A percentile compares a stretch with the other conserved stretches of the same genome.
Evolutionary conservation across 2,888 invertebrate genomes (phyloP).

Genomic region (Platycheirus rosarum): DNA sequence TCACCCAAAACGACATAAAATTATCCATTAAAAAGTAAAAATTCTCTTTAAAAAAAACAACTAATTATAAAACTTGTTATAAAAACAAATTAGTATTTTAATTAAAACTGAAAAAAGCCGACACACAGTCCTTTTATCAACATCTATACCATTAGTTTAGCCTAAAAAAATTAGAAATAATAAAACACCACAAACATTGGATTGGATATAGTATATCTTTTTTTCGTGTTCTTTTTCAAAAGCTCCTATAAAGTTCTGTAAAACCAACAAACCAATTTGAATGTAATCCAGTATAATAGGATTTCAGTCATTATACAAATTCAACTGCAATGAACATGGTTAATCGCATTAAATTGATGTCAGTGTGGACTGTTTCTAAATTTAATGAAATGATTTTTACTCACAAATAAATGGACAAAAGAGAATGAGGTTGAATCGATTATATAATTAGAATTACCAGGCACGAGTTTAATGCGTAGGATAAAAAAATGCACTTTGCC

Average conservation of each 20-base stretch:
- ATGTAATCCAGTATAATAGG: slow-evolving; percentile 53
- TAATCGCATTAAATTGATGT: slow-evolving; percentile 63
- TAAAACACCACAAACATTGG: slow-evolving; percentile 13
- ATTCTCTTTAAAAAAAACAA: no score
- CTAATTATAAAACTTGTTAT: no score
- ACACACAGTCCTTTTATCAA: neutral
- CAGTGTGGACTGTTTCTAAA: slow-evolving; percentile 40
- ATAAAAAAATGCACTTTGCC: no score
- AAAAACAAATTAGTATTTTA: neutral
- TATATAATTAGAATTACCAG: slow-evolving; percentile 16
- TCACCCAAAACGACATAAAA: no score
- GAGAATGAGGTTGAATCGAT: slow-evolving; percentile 24
- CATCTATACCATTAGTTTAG: neutral
- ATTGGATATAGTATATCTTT: neutral
- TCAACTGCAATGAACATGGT: slow-evolving; percentile 55
- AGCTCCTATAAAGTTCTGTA: slow-evolving; percentile 14
- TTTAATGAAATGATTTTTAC: slow-evolving; percentile 59
- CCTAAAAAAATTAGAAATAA: neutral
- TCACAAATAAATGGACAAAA: slow-evolving; percentile 28
- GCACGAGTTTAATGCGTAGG: no score
- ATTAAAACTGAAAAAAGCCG: neutral
- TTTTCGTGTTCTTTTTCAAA: slow-evolving; percentile 29
- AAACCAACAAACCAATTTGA: slow-evolving; percentile 56
- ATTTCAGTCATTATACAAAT: slow-evolving; percentile 59
- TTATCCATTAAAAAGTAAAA: no score